Evolutionary conservation across 2,888 invertebrate genomes (phyloP), one percentile per base, ranked within the genome.

Genomic region (Pandemis cinnamomeana): DNA sequence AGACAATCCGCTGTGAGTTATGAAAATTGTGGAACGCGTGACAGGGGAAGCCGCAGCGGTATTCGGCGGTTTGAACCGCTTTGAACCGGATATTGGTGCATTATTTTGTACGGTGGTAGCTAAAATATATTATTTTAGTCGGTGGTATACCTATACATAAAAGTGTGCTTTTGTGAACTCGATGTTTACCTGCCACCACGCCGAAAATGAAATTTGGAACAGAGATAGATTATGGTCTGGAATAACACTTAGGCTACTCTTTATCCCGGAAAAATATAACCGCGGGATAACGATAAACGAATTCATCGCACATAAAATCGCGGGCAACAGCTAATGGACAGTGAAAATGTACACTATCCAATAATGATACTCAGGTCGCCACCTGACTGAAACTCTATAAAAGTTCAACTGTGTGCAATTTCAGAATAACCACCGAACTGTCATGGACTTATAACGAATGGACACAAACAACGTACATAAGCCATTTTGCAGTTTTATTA

Each of bases 1-100:
- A 53, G 36, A 13, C 70, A 76, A 77, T 74, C 61, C 76, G 60
- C 70, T 60, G 75, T 78, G 79, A 81, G 79, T 77, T 79, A 80
- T 80, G 81, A 80, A 77, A 80, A 76, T 66, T 58, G 77, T 75
- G 77, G 72, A 48, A 58, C 66, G 69, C 44, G 55, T 75, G 79
- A 80, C 80, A 76, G 76, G 42, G 7, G 63, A 75, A 76, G 75
- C 77, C 77, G 76, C 61, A 67, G 71, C 75, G 76, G 71, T 73
- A 62, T 67, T 46, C 69, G 62, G 71, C 66, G 69, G 42, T 53
- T 41, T 48, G n/a, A 20, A 42, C 51, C 51, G 62, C 11, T 55
- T 42, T 11, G 8, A 20, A 67, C 11, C 41, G 20, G 67, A 71
- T 61, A 66, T 66, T 55, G 27, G 44, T 41, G 8, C 42, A 13